phyloP scores from a whole-genome alignment of 2,797 vertebrate species.

The Brachymystax lenok region DNA sequence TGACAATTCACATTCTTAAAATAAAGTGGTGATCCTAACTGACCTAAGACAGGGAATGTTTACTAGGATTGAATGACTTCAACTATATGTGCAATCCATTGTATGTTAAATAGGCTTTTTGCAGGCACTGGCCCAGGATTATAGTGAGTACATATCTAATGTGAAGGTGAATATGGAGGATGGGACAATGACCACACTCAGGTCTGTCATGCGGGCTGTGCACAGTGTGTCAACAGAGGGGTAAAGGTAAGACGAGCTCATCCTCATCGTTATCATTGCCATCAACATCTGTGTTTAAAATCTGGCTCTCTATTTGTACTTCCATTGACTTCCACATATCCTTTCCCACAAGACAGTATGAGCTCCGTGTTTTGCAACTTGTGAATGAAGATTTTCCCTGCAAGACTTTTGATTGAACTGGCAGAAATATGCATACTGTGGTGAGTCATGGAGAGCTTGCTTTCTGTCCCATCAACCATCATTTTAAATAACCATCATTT shows the following conservation, averaged over 20 bases:
- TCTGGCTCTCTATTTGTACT: background rate
- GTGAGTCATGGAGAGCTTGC: conserved; percentile 52
- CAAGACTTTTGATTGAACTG: conserved; percentile 85
- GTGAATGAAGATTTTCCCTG: conserved; percentile 84
- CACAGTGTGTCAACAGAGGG: conserved; percentile 75
- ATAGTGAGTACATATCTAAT: conserved; percentile 80
- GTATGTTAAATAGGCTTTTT: background rate
- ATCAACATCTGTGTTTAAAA: background rate
- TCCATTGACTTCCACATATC: background rate
- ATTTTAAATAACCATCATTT: background rate
- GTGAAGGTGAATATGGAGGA: conserved; percentile 86
- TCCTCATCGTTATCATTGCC: background rate
- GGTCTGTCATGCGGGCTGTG: conserved; percentile 80
- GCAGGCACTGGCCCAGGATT: conserved; percentile 86
- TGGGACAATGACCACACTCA: conserved; percentile 73
- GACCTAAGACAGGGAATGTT: no score
- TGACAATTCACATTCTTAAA: no score
- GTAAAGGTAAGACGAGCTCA: conserved; percentile 74
- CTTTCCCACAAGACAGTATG: conserved; percentile 53
- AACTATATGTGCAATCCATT: background rate
- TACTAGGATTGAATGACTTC: no score
- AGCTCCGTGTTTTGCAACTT: conserved; percentile 71
- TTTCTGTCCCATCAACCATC: background rate
- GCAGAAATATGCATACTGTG: conserved; percentile 83
- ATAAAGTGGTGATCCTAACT: no score